Evolutionary conservation across 2,797 vertebrate genomes (phyloP).

Genomic region (Acipenser ruthenus): DNA sequence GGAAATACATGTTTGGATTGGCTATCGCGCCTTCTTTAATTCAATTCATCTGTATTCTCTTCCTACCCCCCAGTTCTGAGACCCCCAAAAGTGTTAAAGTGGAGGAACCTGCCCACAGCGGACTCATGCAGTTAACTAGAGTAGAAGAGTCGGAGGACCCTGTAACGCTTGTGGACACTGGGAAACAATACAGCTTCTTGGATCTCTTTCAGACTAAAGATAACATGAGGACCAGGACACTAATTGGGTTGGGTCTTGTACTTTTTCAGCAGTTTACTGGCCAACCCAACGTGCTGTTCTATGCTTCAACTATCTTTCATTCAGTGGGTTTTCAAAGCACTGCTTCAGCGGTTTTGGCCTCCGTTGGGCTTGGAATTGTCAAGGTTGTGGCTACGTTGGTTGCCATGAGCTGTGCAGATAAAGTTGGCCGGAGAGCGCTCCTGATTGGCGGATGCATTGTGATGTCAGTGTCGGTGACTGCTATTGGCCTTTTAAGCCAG

Average conservation of each 20-base stretch:
- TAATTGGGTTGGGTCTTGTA: constrained; percentile 76
- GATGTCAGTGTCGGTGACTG: constrained; percentile 70
- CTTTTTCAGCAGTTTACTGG: constrained; percentile 88
- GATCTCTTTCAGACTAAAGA: constrained; percentile 67
- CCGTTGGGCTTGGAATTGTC: constrained; percentile 69
- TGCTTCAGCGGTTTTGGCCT: constrained; percentile 74
- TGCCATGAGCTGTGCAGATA: constrained; percentile 74
- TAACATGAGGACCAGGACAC: constrained; percentile 76
- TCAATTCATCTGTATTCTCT: constrained; percentile 65
- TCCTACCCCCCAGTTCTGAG: constrained; percentile 53
- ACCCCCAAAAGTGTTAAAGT: not conserved
- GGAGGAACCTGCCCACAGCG: constrained; percentile 36
- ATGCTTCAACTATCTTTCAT: constrained; percentile 81
- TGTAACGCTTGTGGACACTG: constrained; percentile 2
- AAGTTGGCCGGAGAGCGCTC: constrained; percentile 68
- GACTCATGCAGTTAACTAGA: constrained; percentile 42
- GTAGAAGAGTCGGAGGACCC: constrained; percentile 30
- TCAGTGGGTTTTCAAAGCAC: constrained; percentile 71
- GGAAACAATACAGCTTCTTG: constrained; percentile 46
- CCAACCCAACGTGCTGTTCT: constrained; percentile 82
- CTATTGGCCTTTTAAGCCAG: constrained; percentile 64
- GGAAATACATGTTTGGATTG: constrained; percentile 86
- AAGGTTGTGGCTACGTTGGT: constrained; percentile 73
- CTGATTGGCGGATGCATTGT: constrained; percentile 68
- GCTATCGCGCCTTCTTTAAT: constrained; percentile 54